Conservation (phyloP, 2,113 vertebrate species). For the Scomber japonicus region DNA sequence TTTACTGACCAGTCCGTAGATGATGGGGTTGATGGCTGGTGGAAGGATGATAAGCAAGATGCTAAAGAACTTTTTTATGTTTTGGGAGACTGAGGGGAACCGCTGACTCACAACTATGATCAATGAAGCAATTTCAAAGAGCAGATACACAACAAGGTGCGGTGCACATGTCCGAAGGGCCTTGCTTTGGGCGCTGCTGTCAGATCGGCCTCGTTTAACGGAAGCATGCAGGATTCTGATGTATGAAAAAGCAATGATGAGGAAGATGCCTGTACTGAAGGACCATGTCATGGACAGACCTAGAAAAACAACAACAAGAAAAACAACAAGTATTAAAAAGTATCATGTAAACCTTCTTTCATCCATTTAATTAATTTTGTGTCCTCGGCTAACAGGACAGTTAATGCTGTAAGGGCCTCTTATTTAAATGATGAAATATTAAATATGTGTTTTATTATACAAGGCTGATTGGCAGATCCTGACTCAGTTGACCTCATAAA, state of each 20-base stretch:
- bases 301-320: slow-evolving; percentile 18
- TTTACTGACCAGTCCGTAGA: slow-evolving; percentile 73
- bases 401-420: too few species aligned
- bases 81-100: slow-evolving; percentile 38
- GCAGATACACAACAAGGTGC: slow-evolving; percentile 63
- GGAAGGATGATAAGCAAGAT: slow-evolving; percentile 65
- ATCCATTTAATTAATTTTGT: too few species aligned
- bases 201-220: slow-evolving; percentile 7
- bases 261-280: slow-evolving; percentile 55
- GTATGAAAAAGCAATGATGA: slow-evolving; percentile 73
- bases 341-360: too few species aligned
- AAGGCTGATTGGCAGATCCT: too few species aligned
- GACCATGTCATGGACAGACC: slow-evolving; percentile 63
- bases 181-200: slow-evolving; percentile 43
- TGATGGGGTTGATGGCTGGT: slow-evolving; percentile 64
- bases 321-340: too few species aligned
- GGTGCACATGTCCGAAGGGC: slow-evolving; percentile 69
- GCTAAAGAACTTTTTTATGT: slow-evolving; percentile 70
- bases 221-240: slow-evolving; percentile 60
- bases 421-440: too few species aligned
- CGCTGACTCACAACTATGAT: slow-evolving; percentile 52
- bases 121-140: slow-evolving; percentile 18
- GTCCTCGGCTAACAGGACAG: too few species aligned
- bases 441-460: too few species aligned
- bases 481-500: too few species aligned